Percentiles rank a stretch among this genome's conserved stretches.
Conservation (phyloP, 2,113 vertebrate genomes). For the Pelobates fuscus region DNA sequence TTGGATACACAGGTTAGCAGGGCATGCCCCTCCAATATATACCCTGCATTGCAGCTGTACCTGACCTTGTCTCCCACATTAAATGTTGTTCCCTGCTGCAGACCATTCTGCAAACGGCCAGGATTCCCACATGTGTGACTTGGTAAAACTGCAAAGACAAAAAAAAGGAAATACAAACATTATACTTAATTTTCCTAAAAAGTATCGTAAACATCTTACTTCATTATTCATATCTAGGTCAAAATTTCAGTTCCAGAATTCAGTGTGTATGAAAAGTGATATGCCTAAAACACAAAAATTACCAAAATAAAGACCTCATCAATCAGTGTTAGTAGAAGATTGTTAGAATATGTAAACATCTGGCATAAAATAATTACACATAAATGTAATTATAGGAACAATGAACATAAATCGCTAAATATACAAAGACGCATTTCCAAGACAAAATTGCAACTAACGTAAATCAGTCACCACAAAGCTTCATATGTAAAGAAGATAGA, state of each 20-base stretch:
- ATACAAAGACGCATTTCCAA: neutral
- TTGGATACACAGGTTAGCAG: slow-evolving; percentile 88
- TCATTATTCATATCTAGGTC: neutral
- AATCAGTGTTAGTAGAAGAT: slow-evolving; percentile 4
- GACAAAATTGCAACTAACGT: neutral
- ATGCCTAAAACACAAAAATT: neutral
- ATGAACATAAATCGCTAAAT: neutral
- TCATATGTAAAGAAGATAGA: no score
- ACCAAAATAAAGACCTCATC: neutral
- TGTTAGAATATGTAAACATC: slow-evolving; percentile 21
- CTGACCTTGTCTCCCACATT: slow-evolving; percentile 94
- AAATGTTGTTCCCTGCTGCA: slow-evolving; percentile 92
- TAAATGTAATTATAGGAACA: neutral
- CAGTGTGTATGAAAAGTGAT: neutral
- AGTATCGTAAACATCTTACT: no score
- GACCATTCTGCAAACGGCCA: slow-evolving; percentile 85
- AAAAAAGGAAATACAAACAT: neutral
- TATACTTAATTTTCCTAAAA: neutral
- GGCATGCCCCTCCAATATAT: slow-evolving; percentile 91
- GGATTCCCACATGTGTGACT: slow-evolving; percentile 97
- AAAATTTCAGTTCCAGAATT: neutral
- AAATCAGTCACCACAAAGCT: neutral
- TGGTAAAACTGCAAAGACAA: slow-evolving; percentile 78
- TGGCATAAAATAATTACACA: slow-evolving; percentile 3
- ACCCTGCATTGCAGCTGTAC: slow-evolving; percentile 90